Base-by-base conservation (phyloP, 2,797 vertebrate species). In the Notolepis coatsorum region DNA sequence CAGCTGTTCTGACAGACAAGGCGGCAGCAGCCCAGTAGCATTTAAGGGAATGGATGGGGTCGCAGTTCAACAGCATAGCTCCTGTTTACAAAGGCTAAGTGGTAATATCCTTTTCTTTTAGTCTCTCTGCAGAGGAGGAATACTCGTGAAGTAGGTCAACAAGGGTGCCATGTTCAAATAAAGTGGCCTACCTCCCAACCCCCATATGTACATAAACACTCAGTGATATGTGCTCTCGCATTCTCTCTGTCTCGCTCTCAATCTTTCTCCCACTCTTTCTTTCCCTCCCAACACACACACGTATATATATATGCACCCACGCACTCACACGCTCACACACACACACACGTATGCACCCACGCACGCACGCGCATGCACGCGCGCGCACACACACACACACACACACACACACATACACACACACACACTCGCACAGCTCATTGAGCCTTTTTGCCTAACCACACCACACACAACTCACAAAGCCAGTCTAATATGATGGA, bases 31-130 rank as follows among this genome's bases (percentile, higher is more conserved):
- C 38, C 63, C 59, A 56, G 74, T 65, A 52, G 71, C 42, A 42
- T 73, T 65, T 55, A 63, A 57, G 61, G 71, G 61, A 58, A n/a
- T 2, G 49, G 64, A 69, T 75, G 75, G 81, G 85, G 76, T 82
- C 73, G 72, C 7, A 90, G 86, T 84, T 87, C 89, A 90, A 75
- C 81, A 71, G 77, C 48, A 53, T 73, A 83, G 80, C 81, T 70
- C 68, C 68, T 89, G 83, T 91, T 89, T 88, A 89, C 71, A 79
- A 77, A 87, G 77, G 73, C 73, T 84, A 89, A 90, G 86, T 82
- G 86, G 70, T 81, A 52, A 84, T 85, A 79, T 82, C 77, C 82
- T 64, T 73, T 67, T 73, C 77, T 79, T n/a, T n/a, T 72, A 61
- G 62, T 77, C 76, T 85, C 76, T 85, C 72, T 53, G 73, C 73